Conservation (phyloP, 2,113 vertebrate genomes). For the Anarrhichthys ocellatus region DNA sequence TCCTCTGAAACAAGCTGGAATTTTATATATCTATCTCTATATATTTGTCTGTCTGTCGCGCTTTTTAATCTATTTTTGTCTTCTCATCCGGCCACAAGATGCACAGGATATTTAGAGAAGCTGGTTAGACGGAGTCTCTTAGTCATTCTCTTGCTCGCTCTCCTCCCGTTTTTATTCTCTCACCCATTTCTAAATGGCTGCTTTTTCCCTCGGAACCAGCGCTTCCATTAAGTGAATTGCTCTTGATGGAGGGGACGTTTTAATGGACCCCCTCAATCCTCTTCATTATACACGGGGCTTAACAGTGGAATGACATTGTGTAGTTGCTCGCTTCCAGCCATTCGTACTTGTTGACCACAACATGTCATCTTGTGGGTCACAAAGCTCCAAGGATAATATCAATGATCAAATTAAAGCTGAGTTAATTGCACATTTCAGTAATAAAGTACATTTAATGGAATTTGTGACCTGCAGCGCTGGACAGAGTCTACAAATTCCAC, state of each 20-base stretch:
- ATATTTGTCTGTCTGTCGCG: too few species aligned
- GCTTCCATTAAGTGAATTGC: constrained; percentile 75
- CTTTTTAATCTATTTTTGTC: constrained; percentile 61
- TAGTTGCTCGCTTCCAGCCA: constrained; percentile 35
- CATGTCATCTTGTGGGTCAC: constrained; percentile 26
- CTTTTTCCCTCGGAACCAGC: constrained; percentile 41
- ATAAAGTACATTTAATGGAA: constrained; percentile 33
- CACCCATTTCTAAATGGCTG: constrained; percentile 32
- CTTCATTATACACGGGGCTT: constrained; percentile 59
- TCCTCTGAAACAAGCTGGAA: constrained; percentile 58
- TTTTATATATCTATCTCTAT: constrained; percentile 28
- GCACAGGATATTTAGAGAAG: constrained; percentile 36
- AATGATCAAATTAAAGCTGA: constrained; percentile 45
- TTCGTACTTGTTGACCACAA: constrained; percentile 55
- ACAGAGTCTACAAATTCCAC: constrained; percentile 14
- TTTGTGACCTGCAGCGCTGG: constrained; percentile 27
- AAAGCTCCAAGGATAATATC: constrained; percentile 29
- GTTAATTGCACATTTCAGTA: constrained; percentile 26
- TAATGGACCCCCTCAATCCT: constrained; percentile 69
- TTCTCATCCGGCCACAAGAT: constrained; percentile 36
- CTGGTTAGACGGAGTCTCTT: constrained; percentile 7
- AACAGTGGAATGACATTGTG: constrained; percentile 57
- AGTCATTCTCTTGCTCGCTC: constrained; percentile 2
- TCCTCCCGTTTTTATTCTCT: constrained; percentile 1
- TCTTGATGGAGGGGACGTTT: constrained; percentile 66